phyloP scores from a whole-genome alignment of 37 sponge, comb jelly and placozoan genomes.

The Theonella swinhoei region DNA sequence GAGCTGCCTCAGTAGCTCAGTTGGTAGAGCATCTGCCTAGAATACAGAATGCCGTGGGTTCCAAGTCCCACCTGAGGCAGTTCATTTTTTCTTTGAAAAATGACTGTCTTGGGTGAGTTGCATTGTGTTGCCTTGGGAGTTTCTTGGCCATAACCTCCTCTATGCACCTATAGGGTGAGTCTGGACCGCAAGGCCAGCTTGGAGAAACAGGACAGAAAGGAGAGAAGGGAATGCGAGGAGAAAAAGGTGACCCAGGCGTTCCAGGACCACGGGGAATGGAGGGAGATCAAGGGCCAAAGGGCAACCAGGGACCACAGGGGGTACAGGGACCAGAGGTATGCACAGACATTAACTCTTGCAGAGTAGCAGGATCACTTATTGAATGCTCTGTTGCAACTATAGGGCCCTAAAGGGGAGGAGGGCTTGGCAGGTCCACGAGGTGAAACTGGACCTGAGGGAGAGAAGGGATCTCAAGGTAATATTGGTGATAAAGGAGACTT shows the following conservation, averaged over 20 bases:
- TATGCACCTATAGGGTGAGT: constrained; percentile 34
- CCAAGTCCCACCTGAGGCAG: too few relatives aligned
- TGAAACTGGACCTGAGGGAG: constrained; percentile 40
- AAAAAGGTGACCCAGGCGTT: constrained; percentile 55
- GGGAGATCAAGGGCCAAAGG: constrained; percentile 59
- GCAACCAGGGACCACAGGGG: constrained; percentile 64
- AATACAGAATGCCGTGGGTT: too few relatives aligned
- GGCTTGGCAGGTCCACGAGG: constrained; percentile 41
- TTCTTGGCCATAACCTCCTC: background rate
- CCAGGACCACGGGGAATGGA: constrained; percentile 28
- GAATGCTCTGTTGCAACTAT: too few relatives aligned
- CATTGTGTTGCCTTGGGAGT: background rate
- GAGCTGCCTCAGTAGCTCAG: too few relatives aligned
- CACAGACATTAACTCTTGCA: background rate
- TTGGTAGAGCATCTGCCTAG: too few relatives aligned
- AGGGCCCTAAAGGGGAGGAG: constrained; percentile 63
- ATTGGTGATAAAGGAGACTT: constrained; percentile 21
- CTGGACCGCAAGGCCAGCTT: constrained; percentile 44
- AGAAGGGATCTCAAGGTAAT: constrained; percentile 60
- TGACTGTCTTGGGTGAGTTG: too few relatives aligned
- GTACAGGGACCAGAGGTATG: constrained; percentile 52
- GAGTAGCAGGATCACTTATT: too few relatives aligned
- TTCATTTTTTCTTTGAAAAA: too few relatives aligned
- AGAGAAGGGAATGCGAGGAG: constrained; percentile 57
- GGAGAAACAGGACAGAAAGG: constrained; percentile 68